phyloP scores from a whole-genome alignment of 2,888 invertebrate genomes.

The Hedya salicella region DNA sequence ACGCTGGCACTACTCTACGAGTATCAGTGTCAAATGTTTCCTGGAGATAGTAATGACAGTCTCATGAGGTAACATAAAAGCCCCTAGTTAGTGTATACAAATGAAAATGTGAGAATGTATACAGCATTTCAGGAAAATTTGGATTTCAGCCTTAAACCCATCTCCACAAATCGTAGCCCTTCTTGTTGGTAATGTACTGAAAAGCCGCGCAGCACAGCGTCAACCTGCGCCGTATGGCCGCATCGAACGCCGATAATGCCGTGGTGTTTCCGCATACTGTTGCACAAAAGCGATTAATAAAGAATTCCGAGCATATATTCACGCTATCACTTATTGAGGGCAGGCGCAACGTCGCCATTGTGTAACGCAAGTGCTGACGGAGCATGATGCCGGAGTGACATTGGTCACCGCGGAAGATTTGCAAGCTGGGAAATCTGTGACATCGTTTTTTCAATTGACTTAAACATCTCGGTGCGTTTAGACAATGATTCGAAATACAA shows the following conservation, averaged over 20 bases:
- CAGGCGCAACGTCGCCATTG: constrained; percentile 31
- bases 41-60: too few relatives aligned
- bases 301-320: constrained; percentile 31
- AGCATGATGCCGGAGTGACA: constrained; percentile 54
- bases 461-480: constrained; percentile 35
- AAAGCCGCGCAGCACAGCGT: neutral
- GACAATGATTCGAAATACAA: constrained; percentile 38
- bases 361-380: constrained; percentile 54
- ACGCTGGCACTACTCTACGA: too few relatives aligned
- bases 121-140: too few relatives aligned
- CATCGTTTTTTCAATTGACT: constrained; percentile 35
- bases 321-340: constrained; percentile 44
- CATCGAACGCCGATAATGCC: constrained; percentile 10
- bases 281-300: constrained; percentile 39
- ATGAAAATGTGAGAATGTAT: too few relatives aligned
- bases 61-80: too few relatives aligned
- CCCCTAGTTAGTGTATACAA: too few relatives aligned
- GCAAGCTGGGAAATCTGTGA: constrained; percentile 55
- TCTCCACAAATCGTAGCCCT: too few relatives aligned
- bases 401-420: constrained; percentile 64
- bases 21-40: too few relatives aligned
- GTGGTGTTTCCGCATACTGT: constrained; percentile 39
- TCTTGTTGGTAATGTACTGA: neutral
- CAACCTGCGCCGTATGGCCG: neutral
- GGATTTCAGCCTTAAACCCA: too few relatives aligned